These are phyloP conservation scores for Agelas oroides DNA, from an alignment of 37 sponge, comb jelly and placozoan species.

Conservation along the genomic window DNA sequence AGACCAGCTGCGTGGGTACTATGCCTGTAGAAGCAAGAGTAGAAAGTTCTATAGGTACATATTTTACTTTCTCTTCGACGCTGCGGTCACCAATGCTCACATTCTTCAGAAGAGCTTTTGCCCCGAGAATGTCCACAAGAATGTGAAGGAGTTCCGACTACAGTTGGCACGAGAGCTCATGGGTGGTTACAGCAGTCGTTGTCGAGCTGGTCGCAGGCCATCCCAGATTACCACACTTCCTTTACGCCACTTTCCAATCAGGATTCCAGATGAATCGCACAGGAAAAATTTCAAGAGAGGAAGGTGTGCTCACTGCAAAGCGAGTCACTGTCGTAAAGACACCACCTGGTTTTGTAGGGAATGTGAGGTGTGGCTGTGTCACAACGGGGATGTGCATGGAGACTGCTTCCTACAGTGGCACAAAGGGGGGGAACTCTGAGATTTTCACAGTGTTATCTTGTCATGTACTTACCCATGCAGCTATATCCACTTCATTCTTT, in stretches of 20 bases:
- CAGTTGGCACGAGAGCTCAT: conserved; percentile 31
- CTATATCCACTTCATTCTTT: too few species aligned
- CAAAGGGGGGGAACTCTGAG: background rate
- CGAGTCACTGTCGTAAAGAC: background rate
- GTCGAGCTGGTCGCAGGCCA: too few species aligned
- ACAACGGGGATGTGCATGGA: background rate
- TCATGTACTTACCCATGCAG: too few species aligned
- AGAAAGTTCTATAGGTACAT: conserved; percentile 17
- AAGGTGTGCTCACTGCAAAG: conserved; percentile 17
- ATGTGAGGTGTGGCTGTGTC: conserved; percentile 36
- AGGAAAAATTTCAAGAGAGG: background rate
- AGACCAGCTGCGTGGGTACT: conserved; percentile 15
- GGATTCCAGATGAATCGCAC: background rate
- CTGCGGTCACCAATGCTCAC: conserved; percentile 2
- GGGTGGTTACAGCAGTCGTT: conserved; percentile 26
- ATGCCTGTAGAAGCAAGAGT: background rate
- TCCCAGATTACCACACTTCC: background rate
- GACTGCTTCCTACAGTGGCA: conserved; percentile 29
- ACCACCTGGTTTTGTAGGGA: conserved; percentile 26
- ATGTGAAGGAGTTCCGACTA: background rate
- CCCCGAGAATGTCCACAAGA: too few species aligned
- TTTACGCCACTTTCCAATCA: conserved; percentile 21
- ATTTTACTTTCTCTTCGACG: background rate
- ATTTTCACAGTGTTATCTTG: too few species aligned
- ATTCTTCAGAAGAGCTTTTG: background rate